Conservation (phyloP, 2,888 invertebrate genomes). For the Matsumyia berberina region DNA sequence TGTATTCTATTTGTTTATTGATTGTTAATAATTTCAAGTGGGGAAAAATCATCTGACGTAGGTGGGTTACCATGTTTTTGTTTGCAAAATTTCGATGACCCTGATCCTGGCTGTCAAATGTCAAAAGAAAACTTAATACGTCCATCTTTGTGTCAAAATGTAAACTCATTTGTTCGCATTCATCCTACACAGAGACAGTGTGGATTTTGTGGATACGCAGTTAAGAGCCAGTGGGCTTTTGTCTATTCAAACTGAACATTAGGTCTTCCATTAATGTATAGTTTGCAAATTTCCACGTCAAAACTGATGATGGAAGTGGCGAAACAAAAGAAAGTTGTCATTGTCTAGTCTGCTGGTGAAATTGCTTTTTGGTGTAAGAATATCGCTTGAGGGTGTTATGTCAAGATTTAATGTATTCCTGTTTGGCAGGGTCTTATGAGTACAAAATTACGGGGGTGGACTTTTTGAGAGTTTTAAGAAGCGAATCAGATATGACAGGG, state of each 20-base stretch:
- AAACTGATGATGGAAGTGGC: constrained; percentile 3
- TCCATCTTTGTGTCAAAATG: constrained; percentile 10
- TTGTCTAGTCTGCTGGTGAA: constrained; percentile 22
- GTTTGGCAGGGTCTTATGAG: too few species aligned
- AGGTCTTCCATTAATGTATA: constrained; percentile 34
- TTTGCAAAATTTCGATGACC: constrained; percentile 36
- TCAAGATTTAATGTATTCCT: constrained; percentile 25
- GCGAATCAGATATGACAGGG: constrained; percentile 44
- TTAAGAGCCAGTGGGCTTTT: constrained; percentile 45
- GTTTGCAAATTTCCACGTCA: constrained; percentile 15
- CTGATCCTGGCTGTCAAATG: constrained; percentile 48
- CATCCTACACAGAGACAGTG: constrained; percentile 19
- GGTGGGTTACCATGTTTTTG: constrained; percentile 19
- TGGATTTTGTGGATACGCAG: neutral
- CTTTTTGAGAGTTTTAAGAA: constrained; percentile 1
- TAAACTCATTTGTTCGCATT: constrained; percentile 6
- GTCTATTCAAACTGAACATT: constrained; percentile 31
- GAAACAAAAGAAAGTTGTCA: constrained; percentile 58
- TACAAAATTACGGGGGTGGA: constrained; percentile 43
- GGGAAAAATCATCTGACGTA: constrained; percentile 20
- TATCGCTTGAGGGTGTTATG: constrained; percentile 33
- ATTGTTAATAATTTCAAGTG: constrained; percentile 9
- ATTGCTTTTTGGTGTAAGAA: constrained; percentile 42
- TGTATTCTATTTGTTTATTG: neutral
- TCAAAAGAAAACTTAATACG: constrained; percentile 28